Conservation (phyloP, 2,797 vertebrate species). For the Channallabes apus region DNA sequence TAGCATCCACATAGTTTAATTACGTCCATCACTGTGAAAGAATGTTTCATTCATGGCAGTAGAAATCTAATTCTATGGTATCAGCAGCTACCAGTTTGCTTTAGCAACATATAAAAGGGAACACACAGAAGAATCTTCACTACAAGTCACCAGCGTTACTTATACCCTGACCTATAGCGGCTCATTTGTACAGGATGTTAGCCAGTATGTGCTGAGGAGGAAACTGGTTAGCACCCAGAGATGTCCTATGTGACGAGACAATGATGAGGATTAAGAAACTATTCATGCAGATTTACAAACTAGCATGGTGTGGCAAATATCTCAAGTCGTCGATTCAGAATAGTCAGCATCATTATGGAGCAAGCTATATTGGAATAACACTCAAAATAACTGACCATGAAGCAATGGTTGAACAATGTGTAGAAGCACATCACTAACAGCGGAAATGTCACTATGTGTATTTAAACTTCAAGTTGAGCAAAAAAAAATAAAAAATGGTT, state of each 20-base stretch:
- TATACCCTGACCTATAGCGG: conserved; percentile 51
- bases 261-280: conserved; percentile 13
- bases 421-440: conserved; percentile 31
- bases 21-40: conserved; percentile 29
- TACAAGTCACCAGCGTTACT: conserved; percentile 45
- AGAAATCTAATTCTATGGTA: conserved; percentile 34
- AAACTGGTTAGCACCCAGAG: conserved; percentile 46
- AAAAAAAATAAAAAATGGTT: conserved; percentile 8
- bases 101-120: conserved; percentile 33
- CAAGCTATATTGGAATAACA: neutral
- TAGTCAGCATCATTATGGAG: neutral
- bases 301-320: conserved; percentile 23
- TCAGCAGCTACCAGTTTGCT: conserved; percentile 42
- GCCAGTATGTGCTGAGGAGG: conserved; percentile 30
- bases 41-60: conserved; percentile 40
- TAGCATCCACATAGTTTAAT: conserved; percentile 25
- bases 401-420: conserved; percentile 12
- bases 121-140: conserved; percentile 26
- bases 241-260: conserved; percentile 39
- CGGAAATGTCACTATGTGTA: conserved; percentile 35
- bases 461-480: conserved; percentile 43
- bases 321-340: conserved; percentile 15
- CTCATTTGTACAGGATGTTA: conserved; percentile 15
- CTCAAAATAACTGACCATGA: conserved; percentile 18
- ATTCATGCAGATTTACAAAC: conserved; percentile 16